Evolutionary conservation across 2,888 invertebrate species (phyloP).

Genomic region (Cerastis leucographa): DNA sequence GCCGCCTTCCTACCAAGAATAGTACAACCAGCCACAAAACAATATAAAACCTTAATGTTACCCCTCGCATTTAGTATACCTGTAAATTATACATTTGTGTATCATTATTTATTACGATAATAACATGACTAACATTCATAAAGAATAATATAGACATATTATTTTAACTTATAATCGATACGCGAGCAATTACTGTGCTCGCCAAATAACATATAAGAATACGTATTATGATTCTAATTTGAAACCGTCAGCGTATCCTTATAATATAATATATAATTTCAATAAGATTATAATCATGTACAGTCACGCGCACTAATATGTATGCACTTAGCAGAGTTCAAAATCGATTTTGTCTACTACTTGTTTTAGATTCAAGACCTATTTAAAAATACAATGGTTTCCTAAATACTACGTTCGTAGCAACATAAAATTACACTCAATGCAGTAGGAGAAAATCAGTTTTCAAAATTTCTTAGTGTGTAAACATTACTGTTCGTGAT

Average conservation of each 20-base stretch:
- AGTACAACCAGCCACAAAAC: slow-evolving; percentile 26
- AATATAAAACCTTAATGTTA: slow-evolving; percentile 38
- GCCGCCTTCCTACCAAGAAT: slow-evolving; percentile 7
- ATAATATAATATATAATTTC: slow-evolving; percentile 71
- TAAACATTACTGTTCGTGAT: not conserved
- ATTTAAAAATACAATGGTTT: not conserved
- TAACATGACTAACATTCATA: slow-evolving; percentile 78
- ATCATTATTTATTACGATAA: slow-evolving; percentile 81
- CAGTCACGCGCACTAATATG: not conserved
- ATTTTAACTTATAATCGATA: slow-evolving; percentile 80
- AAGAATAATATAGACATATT: slow-evolving; percentile 78
- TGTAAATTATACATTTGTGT: slow-evolving; percentile 67
- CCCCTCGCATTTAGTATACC: slow-evolving; percentile 62
- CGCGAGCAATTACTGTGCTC: slow-evolving; percentile 81
- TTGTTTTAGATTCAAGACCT: not conserved
- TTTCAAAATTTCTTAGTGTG: not conserved
- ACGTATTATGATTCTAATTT: slow-evolving; percentile 83
- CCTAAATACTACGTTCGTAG: not conserved
- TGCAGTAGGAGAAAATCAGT: not conserved
- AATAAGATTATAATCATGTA: slow-evolving; percentile 35
- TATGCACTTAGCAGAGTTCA: not conserved
- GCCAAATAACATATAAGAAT: slow-evolving; percentile 83
- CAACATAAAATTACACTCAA: not conserved
- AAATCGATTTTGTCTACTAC: not conserved
- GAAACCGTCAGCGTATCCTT: slow-evolving; percentile 73